Evolutionary conservation across 2,797 vertebrate genomes (phyloP).

Genomic region (Alectoris magna): DNA sequence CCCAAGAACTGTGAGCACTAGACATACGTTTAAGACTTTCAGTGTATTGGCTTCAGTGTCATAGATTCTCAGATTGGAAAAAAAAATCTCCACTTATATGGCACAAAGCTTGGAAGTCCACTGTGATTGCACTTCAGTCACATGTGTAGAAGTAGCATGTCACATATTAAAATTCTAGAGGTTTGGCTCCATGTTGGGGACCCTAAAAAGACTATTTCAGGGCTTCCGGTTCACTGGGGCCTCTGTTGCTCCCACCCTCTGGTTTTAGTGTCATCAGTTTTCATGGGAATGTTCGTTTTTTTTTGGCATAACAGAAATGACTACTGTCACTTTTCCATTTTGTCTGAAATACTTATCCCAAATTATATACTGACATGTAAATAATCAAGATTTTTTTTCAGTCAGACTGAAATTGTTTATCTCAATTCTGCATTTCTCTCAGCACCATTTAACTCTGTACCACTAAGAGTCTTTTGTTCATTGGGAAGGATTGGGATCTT

Average conservation of each 20-base stretch:
- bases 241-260: not conserved
- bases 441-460: not conserved
- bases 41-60: not conserved
- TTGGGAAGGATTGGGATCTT: not conserved
- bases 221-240: not conserved
- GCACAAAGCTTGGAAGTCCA: not conserved
- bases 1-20: not conserved
- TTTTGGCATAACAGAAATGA: not conserved
- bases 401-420: not conserved
- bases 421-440: not conserved
- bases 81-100: not conserved
- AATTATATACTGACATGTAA: not conserved
- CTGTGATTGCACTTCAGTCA: not conserved
- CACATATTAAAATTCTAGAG: not conserved
- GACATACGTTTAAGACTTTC: not conserved
- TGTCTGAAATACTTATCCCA: not conserved
- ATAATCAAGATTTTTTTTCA: not conserved
- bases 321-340: not conserved
- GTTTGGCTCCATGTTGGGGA: not conserved
- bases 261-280: not conserved
- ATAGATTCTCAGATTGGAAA: not conserved
- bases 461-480: not conserved
- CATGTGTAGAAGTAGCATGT: not conserved
- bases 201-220: not conserved
- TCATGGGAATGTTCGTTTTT: not conserved